Evolutionary conservation across 2,888 invertebrate species (phyloP).

Genomic region (Andrena bicolor): DNA sequence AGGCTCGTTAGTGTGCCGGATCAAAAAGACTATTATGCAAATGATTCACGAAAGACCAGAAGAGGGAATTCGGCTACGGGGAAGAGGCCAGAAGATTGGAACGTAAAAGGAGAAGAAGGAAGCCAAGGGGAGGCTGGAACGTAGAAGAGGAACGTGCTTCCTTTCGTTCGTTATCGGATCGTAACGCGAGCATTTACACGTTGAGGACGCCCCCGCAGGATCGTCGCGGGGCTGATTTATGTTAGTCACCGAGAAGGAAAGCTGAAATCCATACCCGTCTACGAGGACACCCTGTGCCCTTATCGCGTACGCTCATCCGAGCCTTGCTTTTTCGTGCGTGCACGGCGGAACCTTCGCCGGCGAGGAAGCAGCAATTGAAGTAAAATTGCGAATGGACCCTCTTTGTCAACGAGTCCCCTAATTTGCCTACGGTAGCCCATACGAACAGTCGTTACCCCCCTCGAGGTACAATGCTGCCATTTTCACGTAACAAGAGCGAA

Average conservation of each 20-base stretch:
- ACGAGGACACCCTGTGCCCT: constrained; percentile 49
- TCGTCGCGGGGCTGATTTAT: constrained; percentile 78
- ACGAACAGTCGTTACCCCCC: not conserved
- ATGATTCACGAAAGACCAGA: constrained; percentile 75
- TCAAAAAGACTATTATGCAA: constrained; percentile 79
- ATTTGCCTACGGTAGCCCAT: not conserved
- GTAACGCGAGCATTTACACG: constrained; percentile 84
- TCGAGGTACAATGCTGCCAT: not conserved
- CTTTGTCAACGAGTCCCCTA: not conserved
- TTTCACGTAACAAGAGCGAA: constrained; percentile 1
- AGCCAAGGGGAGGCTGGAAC: constrained; percentile 43
- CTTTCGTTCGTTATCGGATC: constrained; percentile 80
- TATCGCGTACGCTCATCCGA: constrained; percentile 55
- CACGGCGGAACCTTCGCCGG: not conserved
- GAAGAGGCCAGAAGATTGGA: constrained; percentile 50
- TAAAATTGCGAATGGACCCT: not conserved
- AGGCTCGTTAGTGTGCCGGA: constrained; percentile 74
- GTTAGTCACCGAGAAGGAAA: constrained; percentile 74
- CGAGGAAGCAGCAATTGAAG: constrained; percentile 33
- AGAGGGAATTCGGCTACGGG: constrained; percentile 70
- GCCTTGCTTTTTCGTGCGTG: constrained; percentile 16
- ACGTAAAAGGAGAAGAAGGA: constrained; percentile 57
- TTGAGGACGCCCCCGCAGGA: constrained; percentile 79
- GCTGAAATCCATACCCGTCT: constrained; percentile 77
- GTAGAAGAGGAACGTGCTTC: constrained; percentile 70